These are phyloP conservation scores for Pangasius macronema DNA, from an alignment of 2,797 vertebrate genomes.

Conservation along the genomic window DNA sequence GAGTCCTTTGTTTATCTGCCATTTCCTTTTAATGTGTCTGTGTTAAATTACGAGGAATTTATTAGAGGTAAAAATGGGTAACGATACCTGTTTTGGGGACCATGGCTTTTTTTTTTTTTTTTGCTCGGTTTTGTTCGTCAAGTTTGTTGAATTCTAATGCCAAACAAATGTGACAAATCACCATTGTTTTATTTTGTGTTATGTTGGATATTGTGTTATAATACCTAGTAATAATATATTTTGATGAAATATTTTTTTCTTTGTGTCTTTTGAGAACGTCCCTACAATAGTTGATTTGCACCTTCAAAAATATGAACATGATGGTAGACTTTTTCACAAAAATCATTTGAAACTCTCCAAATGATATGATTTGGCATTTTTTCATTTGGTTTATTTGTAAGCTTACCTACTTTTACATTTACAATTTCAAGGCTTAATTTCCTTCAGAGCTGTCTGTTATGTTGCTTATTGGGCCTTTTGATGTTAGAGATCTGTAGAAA, in stretches of 20 bases:
- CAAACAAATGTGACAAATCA: conserved; percentile 51
- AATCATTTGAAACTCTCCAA: neutral
- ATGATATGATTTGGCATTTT: neutral
- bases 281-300: conserved; percentile 14
- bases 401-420: neutral
- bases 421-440: neutral
- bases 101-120: conserved; percentile 9
- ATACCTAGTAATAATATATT: conserved; percentile 14
- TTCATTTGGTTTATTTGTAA: neutral
- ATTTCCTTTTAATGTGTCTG: conserved; percentile 39
- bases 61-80: conserved; percentile 21
- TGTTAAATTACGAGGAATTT: conserved; percentile 35
- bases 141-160: conserved; percentile 49
- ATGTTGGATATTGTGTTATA: neutral
- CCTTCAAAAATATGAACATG: conserved; percentile 14
- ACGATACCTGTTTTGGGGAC: conserved; percentile 53
- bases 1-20: conserved; percentile 39
- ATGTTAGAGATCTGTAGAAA: conserved; percentile 25
- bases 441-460: neutral
- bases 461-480: conserved; percentile 29
- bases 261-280: conserved; percentile 16
- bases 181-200: conserved; percentile 1
- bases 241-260: conserved; percentile 31
- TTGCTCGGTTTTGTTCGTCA: neutral
- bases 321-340: conserved; percentile 1